A percentile compares a stretch with the other conserved stretches of the same genome.
phyloP scores from a whole-genome alignment of 2,888 invertebrate species.

The Rhorus exstirpatorius region DNA sequence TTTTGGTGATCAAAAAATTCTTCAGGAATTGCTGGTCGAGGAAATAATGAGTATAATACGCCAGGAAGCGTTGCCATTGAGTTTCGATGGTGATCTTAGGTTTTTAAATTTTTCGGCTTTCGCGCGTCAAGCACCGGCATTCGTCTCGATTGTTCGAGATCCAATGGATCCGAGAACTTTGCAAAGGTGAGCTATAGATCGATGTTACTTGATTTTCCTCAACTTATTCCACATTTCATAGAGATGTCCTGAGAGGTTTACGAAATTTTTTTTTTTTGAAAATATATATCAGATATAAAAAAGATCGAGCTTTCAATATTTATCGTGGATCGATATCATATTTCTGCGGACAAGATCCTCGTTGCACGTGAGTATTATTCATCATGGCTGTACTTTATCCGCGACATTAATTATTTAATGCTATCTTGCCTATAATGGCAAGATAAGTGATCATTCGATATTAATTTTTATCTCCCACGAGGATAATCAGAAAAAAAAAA shows the following conservation, averaged over 20 bases:
- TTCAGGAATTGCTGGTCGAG: slow-evolving; percentile 87
- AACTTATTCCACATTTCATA: neutral
- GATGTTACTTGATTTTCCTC: neutral
- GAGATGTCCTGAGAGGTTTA: neutral
- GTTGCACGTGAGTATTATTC: slow-evolving; percentile 87
- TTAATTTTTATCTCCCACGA: too few relatives aligned
- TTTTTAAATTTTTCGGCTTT: slow-evolving; percentile 89
- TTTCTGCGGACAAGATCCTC: slow-evolving; percentile 89
- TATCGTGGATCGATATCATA: slow-evolving; percentile 88
- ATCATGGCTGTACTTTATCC: neutral
- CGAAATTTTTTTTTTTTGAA: slow-evolving; percentile 5
- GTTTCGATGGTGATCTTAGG: slow-evolving; percentile 88
- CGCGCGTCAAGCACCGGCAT: slow-evolving; percentile 88
- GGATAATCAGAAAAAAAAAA: too few relatives aligned
- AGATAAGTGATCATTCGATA: too few relatives aligned
- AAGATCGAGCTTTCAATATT: slow-evolving; percentile 82
- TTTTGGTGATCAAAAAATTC: slow-evolving; percentile 63
- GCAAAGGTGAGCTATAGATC: slow-evolving; percentile 85
- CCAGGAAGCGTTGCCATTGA: slow-evolving; percentile 88
- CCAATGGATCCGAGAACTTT: slow-evolving; percentile 87
- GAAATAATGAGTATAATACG: slow-evolving; percentile 86
- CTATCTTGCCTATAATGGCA: too few relatives aligned
- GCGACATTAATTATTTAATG: neutral
- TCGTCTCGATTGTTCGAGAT: slow-evolving; percentile 88
- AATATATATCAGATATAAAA: slow-evolving; percentile 75